Evolutionary conservation across 2,113 vertebrate species (phyloP), one percentile per base, ranked within the genome.

Genomic region (Emydocephalus ijimae): DNA sequence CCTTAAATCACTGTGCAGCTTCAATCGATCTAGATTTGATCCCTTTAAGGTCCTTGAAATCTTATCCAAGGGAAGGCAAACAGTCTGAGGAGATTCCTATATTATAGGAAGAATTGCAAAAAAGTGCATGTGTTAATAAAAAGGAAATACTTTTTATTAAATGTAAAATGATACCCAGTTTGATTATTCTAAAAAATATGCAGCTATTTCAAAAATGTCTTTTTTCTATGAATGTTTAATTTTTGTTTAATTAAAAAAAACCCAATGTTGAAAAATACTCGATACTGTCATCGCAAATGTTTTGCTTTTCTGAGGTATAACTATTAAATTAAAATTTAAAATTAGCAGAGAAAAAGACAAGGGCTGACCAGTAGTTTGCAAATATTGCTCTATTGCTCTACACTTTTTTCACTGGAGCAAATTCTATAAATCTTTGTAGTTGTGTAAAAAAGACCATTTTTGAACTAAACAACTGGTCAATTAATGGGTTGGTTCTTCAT

Each of bases 401-500:
- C 26, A n/a, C 24, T 93, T 92, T 23, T 92, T 43, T 23, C 24
- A 54, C 50, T 88, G 52, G 45, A 90, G 64, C 64, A 91, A 90
- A 90, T 9, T 4, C 8, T 92, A 91, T 69, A 1, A 81, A 86
- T 95, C 91, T 86, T 94, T 88, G 88, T 55, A 85, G 1, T 81
- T 94, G 91, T 88, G 59, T 55, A 90, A 94, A 90, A 88, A 56
- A 64, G 61, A 18, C 52, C 91, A 91, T 90, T 87, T 88, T 45
- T 64, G 18, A 54, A 57, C 89, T 91, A 91, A 89, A 85, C 26
- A 93, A 91, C 45, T 94, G 94, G 92, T 29, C 92, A 89, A 34
- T 95, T 94, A 69, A 89, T 59, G 64, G 92, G 64, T 96, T 95
- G 95, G 24, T 61, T 87, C 0, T 18, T 48, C 23, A 11, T 14